Percentiles rank a stretch among this genome's conserved stretches.
Conservation (phyloP, 2,797 vertebrate species). For the Rhynchotus rufescens region DNA sequence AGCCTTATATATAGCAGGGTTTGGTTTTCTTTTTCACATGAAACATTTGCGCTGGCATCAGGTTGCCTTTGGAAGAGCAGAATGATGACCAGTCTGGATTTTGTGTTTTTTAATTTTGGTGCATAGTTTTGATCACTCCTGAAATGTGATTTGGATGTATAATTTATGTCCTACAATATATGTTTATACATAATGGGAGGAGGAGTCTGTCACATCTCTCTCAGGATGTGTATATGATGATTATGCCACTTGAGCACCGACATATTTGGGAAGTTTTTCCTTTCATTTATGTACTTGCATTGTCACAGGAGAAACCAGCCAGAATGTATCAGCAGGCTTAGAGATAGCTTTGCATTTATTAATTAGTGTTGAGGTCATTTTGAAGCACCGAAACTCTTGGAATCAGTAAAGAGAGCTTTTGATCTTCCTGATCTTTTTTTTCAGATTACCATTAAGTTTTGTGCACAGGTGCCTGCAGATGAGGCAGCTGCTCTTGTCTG, state of each 20-base stretch:
- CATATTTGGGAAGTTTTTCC: background rate
- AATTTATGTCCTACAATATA: background rate
- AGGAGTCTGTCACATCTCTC: background rate
- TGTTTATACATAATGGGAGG: accelerated
- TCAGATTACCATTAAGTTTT: background rate
- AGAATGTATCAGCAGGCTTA: background rate
- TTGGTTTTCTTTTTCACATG: background rate
- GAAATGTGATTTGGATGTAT: background rate
- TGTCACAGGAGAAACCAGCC: background rate
- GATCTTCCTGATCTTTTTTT: background rate
- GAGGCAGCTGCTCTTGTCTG: background rate
- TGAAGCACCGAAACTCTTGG: background rate
- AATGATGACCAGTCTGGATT: background rate
- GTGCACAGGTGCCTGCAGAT: background rate
- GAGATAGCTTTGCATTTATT: background rate
- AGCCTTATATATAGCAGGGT: background rate
- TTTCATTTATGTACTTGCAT: background rate
- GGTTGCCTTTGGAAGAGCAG: background rate
- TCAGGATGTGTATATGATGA: background rate
- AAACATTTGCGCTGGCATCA: background rate
- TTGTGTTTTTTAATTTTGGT: background rate
- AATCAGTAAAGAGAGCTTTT: background rate
- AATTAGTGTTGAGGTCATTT: background rate
- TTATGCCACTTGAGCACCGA: background rate
- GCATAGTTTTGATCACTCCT: background rate